phyloP scores from a whole-genome alignment of 1,140 invertebrate genomes.

The Penaeus vannamei region DNA sequence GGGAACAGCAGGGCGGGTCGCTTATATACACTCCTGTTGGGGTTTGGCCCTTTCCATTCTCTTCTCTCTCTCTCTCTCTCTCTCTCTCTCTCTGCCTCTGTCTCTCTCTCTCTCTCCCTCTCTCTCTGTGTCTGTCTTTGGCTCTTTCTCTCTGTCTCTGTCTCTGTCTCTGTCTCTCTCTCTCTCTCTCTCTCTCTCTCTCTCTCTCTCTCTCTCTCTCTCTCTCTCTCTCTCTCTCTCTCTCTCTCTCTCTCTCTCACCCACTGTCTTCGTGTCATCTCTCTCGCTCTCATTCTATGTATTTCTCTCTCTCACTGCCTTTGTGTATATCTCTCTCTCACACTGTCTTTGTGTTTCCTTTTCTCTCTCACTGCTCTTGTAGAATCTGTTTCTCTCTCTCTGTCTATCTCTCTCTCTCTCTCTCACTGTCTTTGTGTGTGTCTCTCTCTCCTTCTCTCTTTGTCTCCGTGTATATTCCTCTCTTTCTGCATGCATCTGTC shows the following conservation, averaged over 20 bases:
- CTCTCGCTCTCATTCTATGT: neutral
- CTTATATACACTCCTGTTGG: neutral
- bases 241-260: neutral
- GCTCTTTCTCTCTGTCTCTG: neutral
- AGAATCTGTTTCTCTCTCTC: no score
- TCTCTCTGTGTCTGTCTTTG: neutral
- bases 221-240: neutral
- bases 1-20: no score
- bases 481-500: neutral
- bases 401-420: no score
- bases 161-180: neutral
- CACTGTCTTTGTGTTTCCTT: neutral
- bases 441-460: neutral
- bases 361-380: no score
- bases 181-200: neutral
- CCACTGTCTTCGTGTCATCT: neutral
- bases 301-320: neutral
- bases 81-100: neutral
- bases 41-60: neutral
- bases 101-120: neutral
- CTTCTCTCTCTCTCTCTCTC: neutral
- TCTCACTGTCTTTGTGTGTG: no score
- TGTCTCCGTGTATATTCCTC: neutral
- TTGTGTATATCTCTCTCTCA: no score
- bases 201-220: neutral